Evolutionary conservation across 2,797 vertebrate species (phyloP).

Genomic region (Mionectes olivaceus): DNA sequence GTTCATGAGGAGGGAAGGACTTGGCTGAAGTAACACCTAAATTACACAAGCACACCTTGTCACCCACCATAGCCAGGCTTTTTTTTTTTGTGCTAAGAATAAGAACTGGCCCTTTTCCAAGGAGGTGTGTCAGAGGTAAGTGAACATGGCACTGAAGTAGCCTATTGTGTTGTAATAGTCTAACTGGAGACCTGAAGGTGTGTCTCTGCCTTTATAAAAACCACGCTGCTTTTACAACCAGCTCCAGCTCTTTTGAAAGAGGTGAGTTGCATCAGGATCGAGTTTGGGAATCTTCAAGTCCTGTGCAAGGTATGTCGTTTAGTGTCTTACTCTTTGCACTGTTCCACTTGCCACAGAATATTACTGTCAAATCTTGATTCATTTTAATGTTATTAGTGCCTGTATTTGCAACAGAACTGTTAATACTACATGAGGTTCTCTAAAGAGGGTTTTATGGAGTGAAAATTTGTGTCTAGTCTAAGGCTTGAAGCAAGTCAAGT

Average conservation of each 20-base stretch:
- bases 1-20: background rate
- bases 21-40: background rate
- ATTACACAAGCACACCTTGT: background rate
- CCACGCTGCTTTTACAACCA: background rate
- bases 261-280: background rate
- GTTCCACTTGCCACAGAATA: background rate
- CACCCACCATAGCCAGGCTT: background rate
- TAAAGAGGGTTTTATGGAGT: background rate
- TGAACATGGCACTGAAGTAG: background rate
- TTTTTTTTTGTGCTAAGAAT: background rate
- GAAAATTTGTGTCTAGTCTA: background rate
- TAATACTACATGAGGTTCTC: background rate
- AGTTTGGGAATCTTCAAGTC: background rate
- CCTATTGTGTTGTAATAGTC: slow-evolving; percentile 55
- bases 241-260: background rate
- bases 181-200: slow-evolving; percentile 50
- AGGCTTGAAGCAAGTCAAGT: background rate
- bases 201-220: slow-evolving; percentile 71
- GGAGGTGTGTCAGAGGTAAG: slow-evolving; percentile 66
- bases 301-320: slow-evolving; percentile 61
- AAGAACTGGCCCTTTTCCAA: slow-evolving; percentile 48
- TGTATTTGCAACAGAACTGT: background rate
- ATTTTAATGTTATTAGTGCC: background rate
- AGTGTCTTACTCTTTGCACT: background rate
- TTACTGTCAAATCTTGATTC: background rate